A percentile compares a stretch with the other conserved stretches of the same genome.
Evolutionary conservation across 1,140 invertebrate genomes (phyloP).

Genomic region (Marisa cornuarietis): DNA sequence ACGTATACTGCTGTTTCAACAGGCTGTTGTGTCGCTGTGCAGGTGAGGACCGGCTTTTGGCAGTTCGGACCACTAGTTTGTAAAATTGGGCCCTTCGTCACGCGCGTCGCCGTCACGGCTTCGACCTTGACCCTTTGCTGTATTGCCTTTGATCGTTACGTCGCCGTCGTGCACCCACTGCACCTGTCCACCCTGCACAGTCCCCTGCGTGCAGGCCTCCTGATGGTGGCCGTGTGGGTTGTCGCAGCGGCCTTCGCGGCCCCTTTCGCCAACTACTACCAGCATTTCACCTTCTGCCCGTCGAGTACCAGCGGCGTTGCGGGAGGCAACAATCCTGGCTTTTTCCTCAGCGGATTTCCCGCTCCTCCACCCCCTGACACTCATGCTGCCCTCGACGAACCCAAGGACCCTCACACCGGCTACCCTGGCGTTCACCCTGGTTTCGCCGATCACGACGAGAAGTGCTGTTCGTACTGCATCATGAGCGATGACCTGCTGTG

Average conservation of each 20-base stretch:
- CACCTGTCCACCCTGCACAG: slow-evolving; percentile 72
- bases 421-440: no score
- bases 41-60: slow-evolving; percentile 40
- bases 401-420: no score
- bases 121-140: slow-evolving; percentile 52
- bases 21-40: background rate
- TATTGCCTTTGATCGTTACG: slow-evolving; percentile 53
- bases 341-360: no score
- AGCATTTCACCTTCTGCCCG: slow-evolving; percentile 18
- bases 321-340: background rate
- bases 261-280: slow-evolving; percentile 40
- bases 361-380: no score
- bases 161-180: slow-evolving; percentile 66
- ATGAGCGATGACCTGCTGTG: slow-evolving; percentile 2
- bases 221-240: slow-evolving; percentile 89
- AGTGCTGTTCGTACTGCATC: slow-evolving; percentile 14
- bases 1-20: no score
- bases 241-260: slow-evolving; percentile 76
- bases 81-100: slow-evolving; percentile 47
- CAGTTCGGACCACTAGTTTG: slow-evolving; percentile 46
- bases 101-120: slow-evolving; percentile 45
- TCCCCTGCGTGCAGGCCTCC: slow-evolving; percentile 77
- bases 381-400: no score
- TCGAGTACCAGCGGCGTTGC: background rate
- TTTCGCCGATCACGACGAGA: background rate